These are phyloP conservation scores for Drosophila elegans DNA, from an alignment of 1,140 invertebrate genomes.

Conservation along the genomic window DNA sequence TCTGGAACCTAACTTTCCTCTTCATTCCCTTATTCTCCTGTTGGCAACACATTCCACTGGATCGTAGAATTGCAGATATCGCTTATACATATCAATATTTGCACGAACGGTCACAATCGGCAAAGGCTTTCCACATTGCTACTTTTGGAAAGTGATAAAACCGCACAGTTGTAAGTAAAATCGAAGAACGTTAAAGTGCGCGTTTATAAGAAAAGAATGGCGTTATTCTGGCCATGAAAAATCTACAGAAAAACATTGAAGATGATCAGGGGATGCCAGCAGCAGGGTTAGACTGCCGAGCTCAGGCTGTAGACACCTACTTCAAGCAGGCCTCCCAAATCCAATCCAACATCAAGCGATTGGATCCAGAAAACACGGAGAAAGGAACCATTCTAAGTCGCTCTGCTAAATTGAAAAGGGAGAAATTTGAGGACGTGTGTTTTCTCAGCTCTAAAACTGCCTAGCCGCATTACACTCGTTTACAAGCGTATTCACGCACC, in stretches of 20 bases:
- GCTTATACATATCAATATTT: too few relatives aligned
- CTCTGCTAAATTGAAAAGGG: too few relatives aligned
- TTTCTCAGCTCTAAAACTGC: too few relatives aligned
- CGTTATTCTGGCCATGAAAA: not conserved
- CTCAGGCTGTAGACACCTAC: not conserved
- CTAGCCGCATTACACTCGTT: too few relatives aligned
- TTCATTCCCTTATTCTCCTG: too few relatives aligned
- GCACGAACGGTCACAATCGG: too few relatives aligned
- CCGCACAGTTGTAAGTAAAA: not conserved
- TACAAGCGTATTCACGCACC: not conserved
- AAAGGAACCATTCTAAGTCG: too few relatives aligned
- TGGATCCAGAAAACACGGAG: not conserved
- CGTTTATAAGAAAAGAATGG: not conserved
- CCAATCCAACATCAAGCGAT: not conserved
- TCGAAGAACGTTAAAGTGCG: not conserved
- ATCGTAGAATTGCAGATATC: too few relatives aligned
- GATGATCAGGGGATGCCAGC: not conserved
- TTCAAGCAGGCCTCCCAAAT: not conserved
- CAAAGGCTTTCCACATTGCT: too few relatives aligned
- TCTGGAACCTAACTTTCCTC: too few relatives aligned
- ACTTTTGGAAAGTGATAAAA: not conserved
- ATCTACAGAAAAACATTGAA: not conserved
- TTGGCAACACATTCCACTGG: too few relatives aligned
- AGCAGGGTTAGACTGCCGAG: not conserved
- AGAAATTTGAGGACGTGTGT: too few relatives aligned